These are phyloP conservation scores for Actinia tenebrosa DNA, from an alignment of 64 coral and sea anemone genomes.

Conservation along the genomic window DNA sequence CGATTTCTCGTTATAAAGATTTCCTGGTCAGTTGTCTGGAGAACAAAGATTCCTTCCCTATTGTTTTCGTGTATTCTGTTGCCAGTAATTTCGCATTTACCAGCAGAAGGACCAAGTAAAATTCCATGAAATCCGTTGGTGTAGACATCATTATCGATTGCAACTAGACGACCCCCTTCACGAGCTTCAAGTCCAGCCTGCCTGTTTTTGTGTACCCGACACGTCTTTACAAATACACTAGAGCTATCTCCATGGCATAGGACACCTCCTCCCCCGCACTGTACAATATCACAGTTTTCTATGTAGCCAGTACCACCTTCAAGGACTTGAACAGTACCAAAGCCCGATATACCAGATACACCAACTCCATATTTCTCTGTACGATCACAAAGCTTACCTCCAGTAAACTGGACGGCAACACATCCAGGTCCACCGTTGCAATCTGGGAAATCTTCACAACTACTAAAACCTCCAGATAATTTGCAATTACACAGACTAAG, in stretches of 20 bases:
- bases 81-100: slow-evolving; percentile 19
- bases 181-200: slow-evolving; percentile 51
- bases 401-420: slow-evolving; percentile 13
- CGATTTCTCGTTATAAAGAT: slow-evolving; percentile 15
- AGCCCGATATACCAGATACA: slow-evolving; percentile 48
- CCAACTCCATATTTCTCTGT: slow-evolving; percentile 32
- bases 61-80: slow-evolving; percentile 61
- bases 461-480: slow-evolving; percentile 46
- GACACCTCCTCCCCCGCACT: slow-evolving; percentile 60
- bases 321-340: slow-evolving; percentile 26
- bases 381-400: slow-evolving; percentile 39
- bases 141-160: slow-evolving; percentile 29
- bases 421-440: slow-evolving; percentile 70
- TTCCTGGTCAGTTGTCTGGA: background rate
- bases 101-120: slow-evolving; percentile 40
- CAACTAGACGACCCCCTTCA: slow-evolving; percentile 36
- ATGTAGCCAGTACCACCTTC: slow-evolving; percentile 7
- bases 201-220: slow-evolving; percentile 41
- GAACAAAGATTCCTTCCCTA: slow-evolving; percentile 35
- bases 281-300: slow-evolving; percentile 50
- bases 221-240: slow-evolving; percentile 15
- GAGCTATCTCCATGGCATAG: slow-evolving; percentile 33
- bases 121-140: slow-evolving; percentile 45
- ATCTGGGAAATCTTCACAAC: slow-evolving; percentile 71
- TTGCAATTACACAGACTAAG: slow-evolving; percentile 27